These are phyloP conservation scores for Cacatua alba DNA, from an alignment of 2,113 vertebrate species.

Conservation along the genomic window DNA sequence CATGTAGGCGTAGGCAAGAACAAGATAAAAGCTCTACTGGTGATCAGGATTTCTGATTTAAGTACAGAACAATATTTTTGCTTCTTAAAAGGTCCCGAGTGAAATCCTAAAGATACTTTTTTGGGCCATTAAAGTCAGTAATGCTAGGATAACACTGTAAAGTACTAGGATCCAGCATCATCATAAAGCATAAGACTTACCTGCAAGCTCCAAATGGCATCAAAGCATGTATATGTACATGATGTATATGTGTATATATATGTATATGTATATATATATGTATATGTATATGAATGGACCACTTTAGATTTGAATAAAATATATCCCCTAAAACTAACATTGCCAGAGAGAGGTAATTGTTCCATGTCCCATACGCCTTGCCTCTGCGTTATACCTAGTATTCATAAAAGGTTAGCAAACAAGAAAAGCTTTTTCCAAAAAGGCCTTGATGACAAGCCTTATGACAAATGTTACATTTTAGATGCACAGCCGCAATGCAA, in stretches of 20 bases:
- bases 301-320: background rate
- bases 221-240: background rate
- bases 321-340: background rate
- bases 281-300: background rate
- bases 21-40: background rate
- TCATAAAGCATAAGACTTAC: background rate
- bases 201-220: background rate
- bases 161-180: background rate
- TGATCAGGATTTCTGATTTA: background rate
- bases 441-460: background rate
- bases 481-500: background rate
- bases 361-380: background rate
- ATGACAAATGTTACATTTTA: background rate
- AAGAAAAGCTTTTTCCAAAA: background rate
- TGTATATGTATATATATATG: background rate
- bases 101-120: background rate
- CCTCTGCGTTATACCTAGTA: background rate
- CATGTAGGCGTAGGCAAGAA: background rate
- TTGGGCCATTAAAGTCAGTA: background rate
- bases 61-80: background rate
- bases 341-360: background rate
- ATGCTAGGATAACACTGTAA: background rate
- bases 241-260: background rate
- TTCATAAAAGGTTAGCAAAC: background rate
- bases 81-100: background rate